phyloP scores from a whole-genome alignment of 2,888 invertebrate genomes.

The Liopterus haemorrhoidalis region DNA sequence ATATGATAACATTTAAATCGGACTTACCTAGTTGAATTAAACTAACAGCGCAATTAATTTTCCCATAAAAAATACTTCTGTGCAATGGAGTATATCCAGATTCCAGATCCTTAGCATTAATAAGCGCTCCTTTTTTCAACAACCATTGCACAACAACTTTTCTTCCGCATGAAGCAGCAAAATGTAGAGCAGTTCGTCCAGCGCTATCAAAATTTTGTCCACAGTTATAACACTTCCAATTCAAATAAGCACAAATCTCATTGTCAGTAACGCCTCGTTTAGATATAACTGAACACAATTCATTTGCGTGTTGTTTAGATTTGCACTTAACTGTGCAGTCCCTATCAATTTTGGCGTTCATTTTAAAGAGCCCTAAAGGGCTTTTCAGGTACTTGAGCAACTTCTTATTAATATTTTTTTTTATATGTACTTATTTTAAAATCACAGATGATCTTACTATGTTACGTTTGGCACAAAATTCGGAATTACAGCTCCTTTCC shows the following conservation, averaged over 20 bases:
- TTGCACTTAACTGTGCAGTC: slow-evolving; percentile 58
- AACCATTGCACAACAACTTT: slow-evolving; percentile 68
- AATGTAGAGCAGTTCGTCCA: slow-evolving; percentile 74
- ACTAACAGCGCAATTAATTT: slow-evolving; percentile 65
- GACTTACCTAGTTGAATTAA: slow-evolving; percentile 59
- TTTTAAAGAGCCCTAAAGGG: slow-evolving; percentile 8
- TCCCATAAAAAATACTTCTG: slow-evolving; percentile 75
- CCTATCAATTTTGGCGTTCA: slow-evolving; percentile 40
- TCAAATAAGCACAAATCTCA: slow-evolving; percentile 47
- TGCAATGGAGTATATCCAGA: slow-evolving; percentile 78
- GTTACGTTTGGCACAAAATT: no score
- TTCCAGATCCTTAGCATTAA: slow-evolving; percentile 61
- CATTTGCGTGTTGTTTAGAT: slow-evolving; percentile 53
- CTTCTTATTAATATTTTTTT: not conserved
- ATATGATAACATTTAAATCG: no score
- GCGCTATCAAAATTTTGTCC: slow-evolving; percentile 44
- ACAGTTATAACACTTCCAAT: slow-evolving; percentile 45
- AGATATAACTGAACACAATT: slow-evolving; percentile 59
- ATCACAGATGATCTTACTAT: slow-evolving; percentile 15
- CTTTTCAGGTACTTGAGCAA: slow-evolving; percentile 13
- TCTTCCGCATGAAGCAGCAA: slow-evolving; percentile 70
- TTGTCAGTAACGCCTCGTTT: slow-evolving; percentile 56
- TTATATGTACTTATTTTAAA: slow-evolving; percentile 3
- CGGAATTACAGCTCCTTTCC: slow-evolving; percentile 16
- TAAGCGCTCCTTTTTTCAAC: slow-evolving; percentile 54